phyloP scores from a whole-genome alignment of 2,888 invertebrate genomes.

The Callyntrura guangdongensis region DNA sequence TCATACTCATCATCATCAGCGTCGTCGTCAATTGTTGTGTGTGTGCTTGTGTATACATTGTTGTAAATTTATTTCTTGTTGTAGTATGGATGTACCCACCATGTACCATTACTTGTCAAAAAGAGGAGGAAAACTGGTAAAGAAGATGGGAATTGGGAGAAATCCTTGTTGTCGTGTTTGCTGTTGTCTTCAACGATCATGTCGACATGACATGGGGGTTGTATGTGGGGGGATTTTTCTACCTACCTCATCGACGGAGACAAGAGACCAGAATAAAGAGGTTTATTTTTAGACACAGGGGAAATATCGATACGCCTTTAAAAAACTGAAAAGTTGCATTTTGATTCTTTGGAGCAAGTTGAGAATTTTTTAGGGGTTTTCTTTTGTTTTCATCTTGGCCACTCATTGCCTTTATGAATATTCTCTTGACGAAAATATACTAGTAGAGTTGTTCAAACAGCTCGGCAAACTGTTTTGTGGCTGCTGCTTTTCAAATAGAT shows the following conservation, averaged over 20 bases:
- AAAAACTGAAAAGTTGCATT: not conserved
- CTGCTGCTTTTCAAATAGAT: not conserved
- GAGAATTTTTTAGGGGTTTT: not conserved
- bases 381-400: too few relatives aligned
- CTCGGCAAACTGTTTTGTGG: not conserved
- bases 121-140: not conserved
- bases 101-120: not conserved
- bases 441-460: not conserved
- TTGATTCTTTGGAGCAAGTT: not conserved
- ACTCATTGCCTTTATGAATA: not conserved
- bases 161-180: not conserved
- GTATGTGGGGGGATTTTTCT: not conserved
- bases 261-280: too few relatives aligned
- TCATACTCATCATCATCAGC: too few relatives aligned
- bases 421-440: not conserved
- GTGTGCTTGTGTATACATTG: too few relatives aligned
- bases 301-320: not conserved
- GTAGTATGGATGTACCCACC: too few relatives aligned
- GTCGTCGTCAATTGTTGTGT: too few relatives aligned
- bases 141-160: not conserved
- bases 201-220: not conserved
- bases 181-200: not conserved
- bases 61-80: too few relatives aligned
- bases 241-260: not conserved
- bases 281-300: too few relatives aligned